Evolutionary conservation across 2,113 vertebrate genomes (phyloP).

Genomic region (Ammodytes marinus): DNA sequence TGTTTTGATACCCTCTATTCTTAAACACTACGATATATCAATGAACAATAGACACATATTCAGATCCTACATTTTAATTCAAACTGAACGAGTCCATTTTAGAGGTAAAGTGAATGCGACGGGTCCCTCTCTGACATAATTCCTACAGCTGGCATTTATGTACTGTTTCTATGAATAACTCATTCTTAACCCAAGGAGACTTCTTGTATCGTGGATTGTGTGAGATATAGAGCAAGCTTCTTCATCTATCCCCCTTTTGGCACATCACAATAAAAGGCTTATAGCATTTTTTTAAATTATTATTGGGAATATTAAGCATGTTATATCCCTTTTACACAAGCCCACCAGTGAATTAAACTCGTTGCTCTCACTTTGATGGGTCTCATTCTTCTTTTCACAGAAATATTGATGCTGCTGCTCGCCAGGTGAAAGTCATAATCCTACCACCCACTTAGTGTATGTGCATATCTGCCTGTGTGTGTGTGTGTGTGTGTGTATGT

Average conservation of each 20-base stretch:
- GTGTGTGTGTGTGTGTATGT: slow-evolving; percentile 29
- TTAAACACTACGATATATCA: slow-evolving; percentile 37
- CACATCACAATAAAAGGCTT: slow-evolving; percentile 50
- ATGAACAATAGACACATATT: slow-evolving; percentile 7
- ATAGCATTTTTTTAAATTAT: slow-evolving; percentile 32
- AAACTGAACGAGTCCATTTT: neutral
- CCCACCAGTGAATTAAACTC: slow-evolving; percentile 77
- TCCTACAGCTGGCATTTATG: slow-evolving; percentile 23
- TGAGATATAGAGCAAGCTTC: slow-evolving; percentile 20
- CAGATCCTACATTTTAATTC: slow-evolving; percentile 32
- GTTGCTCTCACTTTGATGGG: slow-evolving; percentile 66
- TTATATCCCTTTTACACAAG: slow-evolving; percentile 46
- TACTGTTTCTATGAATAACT: neutral
- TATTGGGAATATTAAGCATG: slow-evolving; percentile 65
- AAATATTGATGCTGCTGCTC: slow-evolving; percentile 67
- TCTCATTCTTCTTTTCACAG: slow-evolving; percentile 71
- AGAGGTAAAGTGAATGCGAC: neutral
- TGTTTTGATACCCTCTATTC: slow-evolving; percentile 20
- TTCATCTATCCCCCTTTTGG: slow-evolving; percentile 11
- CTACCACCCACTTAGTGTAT: slow-evolving; percentile 52
- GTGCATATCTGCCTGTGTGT: slow-evolving; percentile 6
- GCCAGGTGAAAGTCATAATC: slow-evolving; percentile 62
- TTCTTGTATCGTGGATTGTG: neutral
- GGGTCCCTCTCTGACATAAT: neutral
- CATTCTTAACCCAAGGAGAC: slow-evolving; percentile 3